Conservation (phyloP, 2,888 invertebrate species). For the Hypena proboscidalis region DNA sequence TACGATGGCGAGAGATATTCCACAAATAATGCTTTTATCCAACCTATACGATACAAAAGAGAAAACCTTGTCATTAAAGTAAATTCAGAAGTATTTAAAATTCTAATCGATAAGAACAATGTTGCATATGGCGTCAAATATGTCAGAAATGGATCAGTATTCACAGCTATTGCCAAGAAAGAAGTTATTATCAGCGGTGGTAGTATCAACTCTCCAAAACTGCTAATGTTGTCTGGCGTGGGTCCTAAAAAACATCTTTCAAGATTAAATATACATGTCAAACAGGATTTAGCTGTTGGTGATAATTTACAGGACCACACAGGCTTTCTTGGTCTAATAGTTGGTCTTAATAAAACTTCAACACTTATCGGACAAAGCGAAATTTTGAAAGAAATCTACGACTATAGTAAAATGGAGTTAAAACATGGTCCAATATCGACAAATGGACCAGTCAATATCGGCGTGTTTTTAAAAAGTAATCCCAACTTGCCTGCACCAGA, state of each 20-base stretch:
- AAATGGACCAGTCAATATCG: slow-evolving; percentile 81
- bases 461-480: slow-evolving; percentile 82
- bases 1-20: slow-evolving; percentile 85
- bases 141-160: slow-evolving; percentile 37
- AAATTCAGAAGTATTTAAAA: slow-evolving; percentile 79
- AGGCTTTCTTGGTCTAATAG: slow-evolving; percentile 70
- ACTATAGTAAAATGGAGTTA: slow-evolving; percentile 58
- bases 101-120: slow-evolving; percentile 81
- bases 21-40: slow-evolving; percentile 87
- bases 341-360: slow-evolving; percentile 80
- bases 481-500: slow-evolving; percentile 80
- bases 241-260: slow-evolving; percentile 28
- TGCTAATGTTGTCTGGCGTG: slow-evolving; percentile 26
- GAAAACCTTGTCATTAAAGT: slow-evolving; percentile 81
- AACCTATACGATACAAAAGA: slow-evolving; percentile 84
- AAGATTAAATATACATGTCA: slow-evolving; percentile 51
- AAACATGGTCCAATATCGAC: slow-evolving; percentile 79
- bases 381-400: slow-evolving; percentile 62
- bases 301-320: slow-evolving; percentile 63
- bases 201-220: slow-evolving; percentile 16
- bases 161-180: slow-evolving; percentile 59
- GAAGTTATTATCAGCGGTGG: slow-evolving; percentile 65
- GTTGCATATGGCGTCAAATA: slow-evolving; percentile 65
- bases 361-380: slow-evolving; percentile 69
- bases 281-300: slow-evolving; percentile 64